Evolutionary conservation across 2,888 invertebrate species (phyloP).

Genomic region (Rhogogaster chlorosoma): DNA sequence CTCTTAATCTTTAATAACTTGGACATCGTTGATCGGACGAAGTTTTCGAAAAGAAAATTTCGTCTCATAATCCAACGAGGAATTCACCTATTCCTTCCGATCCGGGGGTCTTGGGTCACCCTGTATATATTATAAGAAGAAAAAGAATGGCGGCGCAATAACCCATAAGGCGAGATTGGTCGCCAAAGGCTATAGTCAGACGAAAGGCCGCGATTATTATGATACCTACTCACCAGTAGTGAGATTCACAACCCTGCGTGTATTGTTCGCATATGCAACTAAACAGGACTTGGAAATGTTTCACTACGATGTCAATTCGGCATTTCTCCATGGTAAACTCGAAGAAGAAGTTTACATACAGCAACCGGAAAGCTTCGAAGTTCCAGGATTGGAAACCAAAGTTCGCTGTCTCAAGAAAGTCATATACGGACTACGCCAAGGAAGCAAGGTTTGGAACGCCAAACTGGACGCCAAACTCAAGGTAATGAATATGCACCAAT

Average conservation of each 20-base stretch:
- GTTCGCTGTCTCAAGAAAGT: constrained; percentile 58
- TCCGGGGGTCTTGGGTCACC: too few species aligned
- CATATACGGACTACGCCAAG: constrained; percentile 61
- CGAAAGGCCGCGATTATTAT: constrained; percentile 59
- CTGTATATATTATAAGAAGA: too few species aligned
- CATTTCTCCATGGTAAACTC: constrained; percentile 62
- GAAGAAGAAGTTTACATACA: constrained; percentile 61
- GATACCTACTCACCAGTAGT: constrained; percentile 62
- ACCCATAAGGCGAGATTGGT: constrained; percentile 53
- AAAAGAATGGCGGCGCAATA: constrained; percentile 40
- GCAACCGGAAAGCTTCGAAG: constrained; percentile 56
- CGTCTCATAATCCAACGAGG: too few species aligned
- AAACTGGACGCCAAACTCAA: constrained; percentile 51
- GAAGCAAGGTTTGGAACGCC: constrained; percentile 54
- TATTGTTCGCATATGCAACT: constrained; percentile 59
- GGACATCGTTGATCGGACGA: too few species aligned
- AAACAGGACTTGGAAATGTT: constrained; percentile 57
- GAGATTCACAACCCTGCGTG: constrained; percentile 58
- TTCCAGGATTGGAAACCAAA: background rate
- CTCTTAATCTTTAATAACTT: too few species aligned
- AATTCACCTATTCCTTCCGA: too few species aligned
- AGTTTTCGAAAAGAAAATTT: too few species aligned
- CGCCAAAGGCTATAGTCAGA: constrained; percentile 58
- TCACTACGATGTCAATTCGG: constrained; percentile 62
- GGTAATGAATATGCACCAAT: constrained; percentile 53